Conservation (phyloP, 2,113 vertebrate genomes). For the Halcyon senegalensis region DNA sequence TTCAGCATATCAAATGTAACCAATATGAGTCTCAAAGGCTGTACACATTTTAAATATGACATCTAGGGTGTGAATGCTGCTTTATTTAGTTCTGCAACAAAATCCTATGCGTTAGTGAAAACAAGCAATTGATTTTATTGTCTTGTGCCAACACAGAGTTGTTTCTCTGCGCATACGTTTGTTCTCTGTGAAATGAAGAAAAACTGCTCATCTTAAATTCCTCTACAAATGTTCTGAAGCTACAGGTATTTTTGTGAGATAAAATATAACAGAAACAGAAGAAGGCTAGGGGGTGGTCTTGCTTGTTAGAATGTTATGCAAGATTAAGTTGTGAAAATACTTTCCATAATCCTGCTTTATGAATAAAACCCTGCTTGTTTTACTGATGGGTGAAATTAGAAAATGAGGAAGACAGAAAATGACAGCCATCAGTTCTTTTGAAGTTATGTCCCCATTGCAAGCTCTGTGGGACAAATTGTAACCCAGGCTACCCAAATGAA, state of each 20-base stretch:
- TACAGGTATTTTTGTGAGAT: neutral
- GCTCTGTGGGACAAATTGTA: neutral
- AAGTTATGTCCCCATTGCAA: neutral
- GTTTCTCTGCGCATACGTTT: neutral
- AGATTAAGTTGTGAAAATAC: constrained; percentile 34
- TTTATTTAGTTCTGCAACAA: neutral
- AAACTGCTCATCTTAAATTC: neutral
- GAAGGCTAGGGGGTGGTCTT: neutral
- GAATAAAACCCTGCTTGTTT: constrained; percentile 2
- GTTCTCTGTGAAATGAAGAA: neutral
- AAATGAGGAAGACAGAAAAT: constrained; percentile 4
- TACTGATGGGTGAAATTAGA: constrained; percentile 38
- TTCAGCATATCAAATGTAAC: accelerated
- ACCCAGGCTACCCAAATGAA: neutral
- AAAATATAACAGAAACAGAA: neutral
- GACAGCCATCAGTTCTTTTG: neutral
- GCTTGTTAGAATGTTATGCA: constrained; percentile 26
- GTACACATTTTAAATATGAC: neutral
- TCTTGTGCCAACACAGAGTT: neutral
- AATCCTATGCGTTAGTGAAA: neutral
- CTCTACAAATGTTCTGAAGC: neutral
- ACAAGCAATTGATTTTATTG: neutral
- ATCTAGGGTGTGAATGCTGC: neutral
- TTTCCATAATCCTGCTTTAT: constrained; percentile 20
- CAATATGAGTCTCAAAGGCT: neutral